Evolutionary conservation across 2,113 vertebrate species (phyloP).

Genomic region (mouse (Mus musculus)): GRCm39 chr19:21805501-21806000

Average conservation of each 20-base stretch:
- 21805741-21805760: background rate
- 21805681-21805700: background rate
- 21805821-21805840: background rate
- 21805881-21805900: background rate
- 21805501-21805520: background rate
- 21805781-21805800: background rate
- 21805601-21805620: background rate
- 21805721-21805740: background rate
- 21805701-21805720: accelerated
- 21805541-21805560: background rate
- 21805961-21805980: too few species aligned
- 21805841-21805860: background rate
- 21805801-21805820: background rate
- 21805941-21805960: background rate
- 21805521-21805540: background rate
- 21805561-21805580: background rate
- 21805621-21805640: background rate
- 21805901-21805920: background rate
- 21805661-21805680: background rate
- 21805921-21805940: background rate
- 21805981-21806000: background rate
- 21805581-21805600: background rate
- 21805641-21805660: background rate
- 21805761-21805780: background rate
- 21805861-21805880: background rate